Base-by-base conservation (phyloP, 2,113 vertebrate species). In the Cyanistes caeruleus region DNA sequence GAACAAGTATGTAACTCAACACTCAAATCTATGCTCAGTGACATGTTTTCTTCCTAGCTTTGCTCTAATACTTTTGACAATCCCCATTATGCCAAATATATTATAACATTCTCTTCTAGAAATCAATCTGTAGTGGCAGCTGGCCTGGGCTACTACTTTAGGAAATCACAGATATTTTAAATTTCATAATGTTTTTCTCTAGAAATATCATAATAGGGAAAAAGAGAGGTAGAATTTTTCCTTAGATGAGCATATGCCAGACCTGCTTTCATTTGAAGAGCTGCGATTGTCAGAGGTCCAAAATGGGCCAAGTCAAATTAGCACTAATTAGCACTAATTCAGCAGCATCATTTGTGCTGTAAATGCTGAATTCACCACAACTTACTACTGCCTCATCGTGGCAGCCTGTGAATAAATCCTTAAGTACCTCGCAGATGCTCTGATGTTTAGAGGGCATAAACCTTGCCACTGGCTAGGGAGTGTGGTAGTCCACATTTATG, bases 341-440 rank as follows among this genome's bases (percentile, higher is more conserved):
- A 79, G 58, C 81, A 89, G 58, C 89, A 90, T 96, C 80, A 51
- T 95, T 93, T 94, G 65, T 87, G 81, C 84, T 76, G 80, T 82
- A 85, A 94, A 64, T 94, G 76, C 84, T n/a, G 58, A 53, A 31
- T 76, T 94, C 89, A 94, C 80, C 69, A 95, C 95, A 97, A 96
- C 95, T 94, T 96, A 95, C 95, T 97, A 96, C 93, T 97, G 95
- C 95, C 96, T 97, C 95, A 73, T 95, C 88, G 96, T 97, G 96
- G 96, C 87, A 94, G 95, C 62, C 81, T 87, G 89, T 79, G 96
- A 89, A 85, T 94, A 94, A 96, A 94, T 91, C 91, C 84, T 94
- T 41, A 79, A 87, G 89, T 58, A 76, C 33, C 53, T 84, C 17
- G 2, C 84, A 96, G 89, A 91, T 94, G 89, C 89, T 94, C 51